Evolutionary conservation across 53 echinoderm and acorn worm species (phyloP).

Genomic region (Mesocentrotus franciscanus): DNA sequence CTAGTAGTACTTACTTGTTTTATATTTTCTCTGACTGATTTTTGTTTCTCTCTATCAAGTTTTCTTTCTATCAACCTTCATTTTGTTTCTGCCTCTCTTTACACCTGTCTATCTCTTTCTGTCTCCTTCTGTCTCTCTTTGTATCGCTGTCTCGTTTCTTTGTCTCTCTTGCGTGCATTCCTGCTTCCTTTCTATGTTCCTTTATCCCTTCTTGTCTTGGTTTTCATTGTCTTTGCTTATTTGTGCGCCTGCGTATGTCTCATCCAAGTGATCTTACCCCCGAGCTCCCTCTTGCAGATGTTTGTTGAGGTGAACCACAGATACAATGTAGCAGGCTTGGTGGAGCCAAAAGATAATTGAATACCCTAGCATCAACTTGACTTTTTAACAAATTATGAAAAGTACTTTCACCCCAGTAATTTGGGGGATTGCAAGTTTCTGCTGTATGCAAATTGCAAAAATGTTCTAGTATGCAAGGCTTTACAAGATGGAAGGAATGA

Average conservation of each 20-base stretch:
- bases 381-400: not conserved
- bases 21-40: too few species aligned
- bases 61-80: too few species aligned
- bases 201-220: not conserved
- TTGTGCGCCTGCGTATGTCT: not conserved
- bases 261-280: not conserved
- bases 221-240: not conserved
- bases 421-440: not conserved
- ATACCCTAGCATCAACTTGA: not conserved
- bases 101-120: too few species aligned
- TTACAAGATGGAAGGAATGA: too few species aligned
- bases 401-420: slow-evolving; percentile 40
- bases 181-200: not conserved
- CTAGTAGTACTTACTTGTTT: not conserved
- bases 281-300: not conserved
- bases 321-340: not conserved
- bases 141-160: not conserved
- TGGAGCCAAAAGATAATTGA: slow-evolving; percentile 49
- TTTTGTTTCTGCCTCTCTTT: too few species aligned
- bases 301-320: slow-evolving; percentile 43
- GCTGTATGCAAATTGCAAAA: not conserved
- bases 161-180: not conserved
- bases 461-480: not conserved
- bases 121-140: not conserved
- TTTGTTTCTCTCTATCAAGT: too few species aligned